Base-by-base conservation (phyloP, 2,888 invertebrate genomes). In the Didymodactylos carnosus region DNA sequence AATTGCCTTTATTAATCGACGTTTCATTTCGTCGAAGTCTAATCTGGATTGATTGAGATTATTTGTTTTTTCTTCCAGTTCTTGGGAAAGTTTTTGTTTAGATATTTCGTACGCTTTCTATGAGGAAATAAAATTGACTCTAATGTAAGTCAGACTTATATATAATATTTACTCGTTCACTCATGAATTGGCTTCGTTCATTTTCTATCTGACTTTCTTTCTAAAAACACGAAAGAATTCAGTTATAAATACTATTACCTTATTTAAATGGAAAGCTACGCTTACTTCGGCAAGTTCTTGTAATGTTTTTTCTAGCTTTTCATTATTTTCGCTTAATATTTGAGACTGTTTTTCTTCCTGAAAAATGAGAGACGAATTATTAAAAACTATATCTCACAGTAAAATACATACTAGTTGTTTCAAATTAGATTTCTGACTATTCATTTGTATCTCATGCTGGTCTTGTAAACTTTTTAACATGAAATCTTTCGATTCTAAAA, bases 11-110 rank as follows among this genome's bases (percentile, higher is more conserved):
- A 62, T 10, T 25, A 62, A 35, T n/a, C 62, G 62, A 35, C 62
- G 62, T 62, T 62, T 62, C 62, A 62, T 62, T 62, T 62, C 62
- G 29, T 62, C 62, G n/a, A 62, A 62, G n/a, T 62, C 62, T 35
- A 62, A 35, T n/a, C n/a, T n/a, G n/a, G n/a, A n/a, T n/a, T n/a
- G n/a, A n/a, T n/a, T n/a, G n/a, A n/a, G n/a, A n/a, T n/a, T n/a
- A n/a, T n/a, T n/a, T 62, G 35, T 62, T 35, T n/a, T 2, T 62
- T 62, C 62, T n/a, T 62, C 8, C n/a, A 62, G 35, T 62, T 62
- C 62, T 62, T 62, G 62, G n/a, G 27, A 19, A 2, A 10, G 29
- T 2, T n/a, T 19, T 10, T 19, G 35, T 35, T 62, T n/a, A n/a
- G n/a, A n/a, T n/a, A n/a, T n/a, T n/a, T n/a, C n/a, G n/a, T n/a